Evolutionary conservation across 2,888 invertebrate species (phyloP), one percentile per base, ranked within the genome.

Genomic region (Tachina lurida): DNA sequence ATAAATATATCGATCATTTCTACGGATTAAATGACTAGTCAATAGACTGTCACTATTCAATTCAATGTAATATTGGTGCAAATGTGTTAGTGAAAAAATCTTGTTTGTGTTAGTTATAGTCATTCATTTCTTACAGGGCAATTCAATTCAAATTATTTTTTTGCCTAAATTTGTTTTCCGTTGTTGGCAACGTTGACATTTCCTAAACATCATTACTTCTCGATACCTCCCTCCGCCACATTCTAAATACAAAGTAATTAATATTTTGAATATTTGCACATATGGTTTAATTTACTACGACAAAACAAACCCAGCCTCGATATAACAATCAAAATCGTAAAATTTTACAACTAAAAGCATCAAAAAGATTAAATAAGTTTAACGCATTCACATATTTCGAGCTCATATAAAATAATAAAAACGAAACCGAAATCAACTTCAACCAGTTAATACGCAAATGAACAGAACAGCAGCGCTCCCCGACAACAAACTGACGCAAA

Each of bases 331-430:
- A 80, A 83, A 83, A 86, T 76, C 86, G 76, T 86, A 86, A 86
- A 86, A 86, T 86, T 86, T 86, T 83, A 86, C 62, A 83, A 79
- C 86, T 76, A 68, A 83, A 86, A 76, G 79, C 86, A 86, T 86
- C 86, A 86, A 86, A 86, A 86, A 86, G 86, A 86, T 86, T 86
- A 86, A 86, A 83, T 83, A 86, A 86, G 76, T 83, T 86, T 86
- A 83, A 79, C 65, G 74, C 74, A 74, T 56, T 68, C 73, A 76
- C 54, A 68, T 76, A 73, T 76, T 81, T 84, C 17, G 43, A 78
- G 62, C 68, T 78, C 82, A 60, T 85, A 77, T 78, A 81, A 82
- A 82, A 83, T 73, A 86, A 86, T 86, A 83, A 83, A 73, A 82
- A 56, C 19, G 56, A 74, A 68, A 77, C 45, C 54, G 49, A 70